These are phyloP conservation scores for Terrapene triunguis DNA, from an alignment of 2,113 vertebrate species.

Conservation along the genomic window DNA sequence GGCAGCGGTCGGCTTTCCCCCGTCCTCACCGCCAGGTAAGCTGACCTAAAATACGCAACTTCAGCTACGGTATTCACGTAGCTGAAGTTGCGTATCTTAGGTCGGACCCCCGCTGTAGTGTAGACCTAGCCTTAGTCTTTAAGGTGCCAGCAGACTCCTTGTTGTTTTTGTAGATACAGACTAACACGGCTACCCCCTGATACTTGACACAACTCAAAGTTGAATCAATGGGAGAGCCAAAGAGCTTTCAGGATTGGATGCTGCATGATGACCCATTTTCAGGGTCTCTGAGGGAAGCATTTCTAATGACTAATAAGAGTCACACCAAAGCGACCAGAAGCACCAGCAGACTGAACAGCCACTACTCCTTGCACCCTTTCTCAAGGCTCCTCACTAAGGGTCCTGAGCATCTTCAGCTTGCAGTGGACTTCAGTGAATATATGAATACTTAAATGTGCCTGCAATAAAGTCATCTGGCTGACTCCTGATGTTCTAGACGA, in stretches of 20 bases:
- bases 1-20: too few species aligned
- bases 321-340: neutral
- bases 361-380: neutral
- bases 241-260: neutral
- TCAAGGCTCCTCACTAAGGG: neutral
- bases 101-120: too few species aligned
- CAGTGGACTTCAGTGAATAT: neutral
- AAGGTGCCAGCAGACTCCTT: too few species aligned
- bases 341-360: neutral
- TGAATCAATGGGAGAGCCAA: neutral
- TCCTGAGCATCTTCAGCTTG: neutral
- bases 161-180: too few species aligned
- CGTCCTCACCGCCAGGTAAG: too few species aligned
- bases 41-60: too few species aligned
- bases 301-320: neutral
- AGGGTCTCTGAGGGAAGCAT: neutral
- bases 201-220: neutral
- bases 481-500: constrained; percentile 40
- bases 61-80: too few species aligned
- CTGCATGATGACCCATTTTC: neutral
- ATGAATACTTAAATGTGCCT: neutral
- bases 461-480: neutral
- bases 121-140: too few species aligned
- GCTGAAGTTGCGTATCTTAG: too few species aligned
- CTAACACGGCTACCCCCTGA: too few species aligned